Evolutionary conservation across 2,888 invertebrate species (phyloP), one percentile per base, ranked within the genome.

Genomic region (Eremobia ochroleuca): DNA sequence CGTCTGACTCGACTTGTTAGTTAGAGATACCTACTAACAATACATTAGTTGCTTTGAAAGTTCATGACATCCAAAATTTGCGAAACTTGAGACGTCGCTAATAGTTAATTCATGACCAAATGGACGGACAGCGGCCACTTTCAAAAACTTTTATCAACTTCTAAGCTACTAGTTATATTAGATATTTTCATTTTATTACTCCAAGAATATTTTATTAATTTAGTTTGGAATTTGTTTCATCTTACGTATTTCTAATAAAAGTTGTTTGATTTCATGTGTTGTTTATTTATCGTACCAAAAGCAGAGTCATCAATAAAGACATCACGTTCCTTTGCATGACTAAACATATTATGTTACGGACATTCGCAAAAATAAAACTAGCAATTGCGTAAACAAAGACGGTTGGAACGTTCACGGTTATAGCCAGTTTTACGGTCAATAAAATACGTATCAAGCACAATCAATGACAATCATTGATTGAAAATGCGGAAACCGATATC

Each of bases 391-490:
- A 87, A 90, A 90, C 88, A 89, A 88, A 87, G 88, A 87, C 79
- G 83, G 89, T 85, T 87, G 75, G 77, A 90, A 90, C 90, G 89
- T 87, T 89, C 79, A 84, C 86, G 76, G 89, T 92, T 92, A 92
- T 87, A 83, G 82, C 84, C 76, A 82, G 77, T 89, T 92, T 92
- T 90, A 92, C 83, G 89, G 83, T 76, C 89, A 86, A 88, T 91
- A 90, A 92, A 92, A 90, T 87, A 79, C 87, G 89, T 89, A 91
- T 90, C 87, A 92, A 90, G 90, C 82, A 89, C 90, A 89, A 91
- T 92, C 91, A 91, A 90, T 90, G 92, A 91, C 91, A 92, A 92
- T 91, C 91, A 90, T 90, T 89, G 88, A 89, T 86, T 85, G 83
- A 87, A 88, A 89, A 88, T 84, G 79, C 88, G 87, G 81, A 81